Evolutionary conservation across 2,113 vertebrate species (phyloP).

Genomic region (Pongo pygmaeus): DNA sequence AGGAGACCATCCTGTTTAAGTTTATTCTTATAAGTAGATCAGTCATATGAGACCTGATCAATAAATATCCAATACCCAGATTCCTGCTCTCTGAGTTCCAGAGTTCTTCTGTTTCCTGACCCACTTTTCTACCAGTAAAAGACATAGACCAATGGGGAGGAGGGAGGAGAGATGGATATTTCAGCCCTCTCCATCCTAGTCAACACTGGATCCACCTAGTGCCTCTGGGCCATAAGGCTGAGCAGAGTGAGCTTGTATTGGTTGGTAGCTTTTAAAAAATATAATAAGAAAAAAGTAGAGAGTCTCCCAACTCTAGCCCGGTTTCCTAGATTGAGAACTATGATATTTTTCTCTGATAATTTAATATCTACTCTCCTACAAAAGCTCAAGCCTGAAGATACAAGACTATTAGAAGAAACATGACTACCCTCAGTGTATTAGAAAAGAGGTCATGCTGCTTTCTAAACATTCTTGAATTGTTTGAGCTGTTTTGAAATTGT

Average conservation of each 20-base stretch:
- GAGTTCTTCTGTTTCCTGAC: not conserved
- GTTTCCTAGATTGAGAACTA: not conserved
- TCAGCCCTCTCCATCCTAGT: not conserved
- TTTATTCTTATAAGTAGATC: not conserved
- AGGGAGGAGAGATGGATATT: not conserved
- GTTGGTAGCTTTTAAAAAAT: not conserved
- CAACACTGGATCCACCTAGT: not conserved
- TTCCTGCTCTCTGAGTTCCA: not conserved
- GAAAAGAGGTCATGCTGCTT: not conserved
- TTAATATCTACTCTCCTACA: not conserved
- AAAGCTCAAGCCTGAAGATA: not conserved
- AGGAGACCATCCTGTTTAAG: not conserved
- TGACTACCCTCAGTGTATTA: not conserved
- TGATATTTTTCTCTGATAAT: not conserved
- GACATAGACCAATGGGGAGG: not conserved
- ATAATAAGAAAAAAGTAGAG: not conserved
- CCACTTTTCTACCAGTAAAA: not conserved
- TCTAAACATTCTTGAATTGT: not conserved
- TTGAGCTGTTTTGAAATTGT: not conserved
- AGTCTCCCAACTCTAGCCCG: not conserved
- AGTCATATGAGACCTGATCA: not conserved
- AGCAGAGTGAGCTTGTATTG: not conserved
- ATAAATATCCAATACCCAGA: not conserved
- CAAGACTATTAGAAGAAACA: not conserved
- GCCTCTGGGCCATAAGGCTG: not conserved